phyloP scores from a whole-genome alignment of 2,888 invertebrate species.

The Notocelia uddmanniana region DNA sequence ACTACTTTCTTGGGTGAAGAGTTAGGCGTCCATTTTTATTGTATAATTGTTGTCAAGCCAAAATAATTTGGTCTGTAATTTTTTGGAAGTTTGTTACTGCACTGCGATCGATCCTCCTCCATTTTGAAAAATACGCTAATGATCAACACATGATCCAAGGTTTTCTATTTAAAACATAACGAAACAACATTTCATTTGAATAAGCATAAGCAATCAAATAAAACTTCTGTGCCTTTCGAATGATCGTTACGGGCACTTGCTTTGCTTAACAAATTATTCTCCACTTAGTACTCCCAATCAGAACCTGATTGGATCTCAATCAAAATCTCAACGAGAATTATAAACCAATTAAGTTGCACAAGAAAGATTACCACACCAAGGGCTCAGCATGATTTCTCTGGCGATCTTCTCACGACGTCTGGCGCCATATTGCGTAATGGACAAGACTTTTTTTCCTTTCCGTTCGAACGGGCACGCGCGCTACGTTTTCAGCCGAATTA shows the following conservation, averaged over 20 bases:
- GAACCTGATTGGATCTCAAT: constrained; percentile 41
- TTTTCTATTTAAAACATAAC: not conserved
- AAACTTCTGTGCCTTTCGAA: not conserved
- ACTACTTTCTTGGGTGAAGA: too few relatives aligned
- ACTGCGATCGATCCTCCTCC: not conserved
- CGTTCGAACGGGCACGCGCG: constrained; percentile 27
- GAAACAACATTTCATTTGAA: constrained; percentile 16
- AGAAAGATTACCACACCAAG: constrained; percentile 43
- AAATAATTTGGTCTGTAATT: too few relatives aligned
- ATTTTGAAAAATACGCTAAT: not conserved
- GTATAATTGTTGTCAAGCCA: too few relatives aligned
- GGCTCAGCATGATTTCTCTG: constrained; percentile 43
- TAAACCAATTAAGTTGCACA: constrained; percentile 41
- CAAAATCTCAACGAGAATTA: constrained; percentile 39
- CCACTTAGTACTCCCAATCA: constrained; percentile 39
- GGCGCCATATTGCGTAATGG: constrained; percentile 46
- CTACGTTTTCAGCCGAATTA: constrained; percentile 42
- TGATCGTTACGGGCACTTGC: constrained; percentile 14
- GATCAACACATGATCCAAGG: not conserved
- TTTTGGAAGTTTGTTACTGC: not conserved
- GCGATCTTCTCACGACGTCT: constrained; percentile 33
- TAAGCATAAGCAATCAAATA: constrained; percentile 27
- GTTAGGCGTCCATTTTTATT: too few relatives aligned
- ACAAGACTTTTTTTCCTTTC: constrained; percentile 36
- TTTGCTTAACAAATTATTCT: constrained; percentile 27